A percentile compares a stretch with the other conserved stretches of the same genome.
Evolutionary conservation across 2,797 vertebrate species (phyloP).

Genomic region (Acanthurus tractus): DNA sequence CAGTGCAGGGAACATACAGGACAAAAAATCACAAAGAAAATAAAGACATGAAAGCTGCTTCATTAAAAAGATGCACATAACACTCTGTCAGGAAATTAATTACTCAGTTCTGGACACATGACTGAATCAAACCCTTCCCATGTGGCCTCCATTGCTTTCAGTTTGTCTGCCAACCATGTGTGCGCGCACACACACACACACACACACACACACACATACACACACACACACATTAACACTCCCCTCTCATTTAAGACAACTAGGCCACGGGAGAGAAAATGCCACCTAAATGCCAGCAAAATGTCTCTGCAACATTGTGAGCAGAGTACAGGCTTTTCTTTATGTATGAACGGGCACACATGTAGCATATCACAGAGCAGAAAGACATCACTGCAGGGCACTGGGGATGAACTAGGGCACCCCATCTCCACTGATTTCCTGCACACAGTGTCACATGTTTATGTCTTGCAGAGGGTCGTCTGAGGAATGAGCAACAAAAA

Average conservation of each 20-base stretch:
- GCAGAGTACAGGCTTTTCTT: constrained; percentile 72
- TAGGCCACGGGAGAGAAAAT: constrained; percentile 83
- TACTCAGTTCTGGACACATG: constrained; percentile 50
- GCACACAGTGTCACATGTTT: constrained; percentile 58
- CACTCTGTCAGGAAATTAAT: constrained; percentile 44
- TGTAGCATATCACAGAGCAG: constrained; percentile 65
- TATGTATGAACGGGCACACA: constrained; percentile 65
- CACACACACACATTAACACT: constrained; percentile 57
- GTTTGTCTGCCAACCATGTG: constrained; percentile 48
- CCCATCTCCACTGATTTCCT: constrained; percentile 53
- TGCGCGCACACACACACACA: constrained; percentile 41
- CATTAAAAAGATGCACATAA: constrained; percentile 28
- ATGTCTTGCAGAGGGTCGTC: constrained; percentile 46
- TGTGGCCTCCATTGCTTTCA: constrained; percentile 62
- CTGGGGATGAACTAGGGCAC: constrained; percentile 67
- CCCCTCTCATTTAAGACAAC: constrained; percentile 80
- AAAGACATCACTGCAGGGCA: constrained; percentile 71
- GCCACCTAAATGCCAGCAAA: constrained; percentile 87
- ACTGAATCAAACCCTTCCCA: constrained; percentile 67
- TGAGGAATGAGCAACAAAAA: constrained; percentile 41
- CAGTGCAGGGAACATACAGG: neutral
- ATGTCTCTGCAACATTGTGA: constrained; percentile 80
- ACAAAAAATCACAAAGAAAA: constrained; percentile 5
- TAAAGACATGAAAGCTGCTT: constrained; percentile 16
- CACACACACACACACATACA: constrained; percentile 22